These are phyloP conservation scores for Phrynocephalus vlangalii DNA, from an alignment of 2,797 vertebrate species.

Conservation along the genomic window DNA sequence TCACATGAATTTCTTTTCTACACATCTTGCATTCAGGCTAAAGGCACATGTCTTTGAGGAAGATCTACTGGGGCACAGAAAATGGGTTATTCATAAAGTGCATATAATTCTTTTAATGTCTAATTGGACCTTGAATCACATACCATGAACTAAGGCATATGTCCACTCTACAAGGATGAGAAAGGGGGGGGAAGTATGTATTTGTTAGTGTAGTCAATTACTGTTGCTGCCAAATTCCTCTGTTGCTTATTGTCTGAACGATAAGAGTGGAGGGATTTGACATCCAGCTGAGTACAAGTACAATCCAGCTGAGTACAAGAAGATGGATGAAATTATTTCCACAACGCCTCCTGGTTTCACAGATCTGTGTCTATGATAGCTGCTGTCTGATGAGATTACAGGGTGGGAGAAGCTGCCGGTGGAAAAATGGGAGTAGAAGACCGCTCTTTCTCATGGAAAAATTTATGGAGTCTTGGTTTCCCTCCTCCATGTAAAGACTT, in stretches of 20 bases:
- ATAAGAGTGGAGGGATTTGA: not conserved
- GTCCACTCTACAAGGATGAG: too few species aligned
- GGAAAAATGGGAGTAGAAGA: not conserved
- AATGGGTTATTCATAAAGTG: too few species aligned
- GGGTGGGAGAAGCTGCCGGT: not conserved
- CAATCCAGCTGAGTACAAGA: not conserved
- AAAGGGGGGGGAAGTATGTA: not conserved
- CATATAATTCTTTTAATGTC: too few species aligned
- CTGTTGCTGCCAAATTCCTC: not conserved
- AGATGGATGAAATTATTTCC: not conserved
- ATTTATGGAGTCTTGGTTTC: not conserved
- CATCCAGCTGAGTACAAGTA: not conserved
- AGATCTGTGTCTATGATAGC: not conserved
- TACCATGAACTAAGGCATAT: not conserved
- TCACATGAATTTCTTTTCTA: too few species aligned
- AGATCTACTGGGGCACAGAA: too few species aligned
- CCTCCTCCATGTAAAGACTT: not conserved
- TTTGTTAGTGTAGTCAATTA: not conserved
- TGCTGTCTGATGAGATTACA: not conserved
- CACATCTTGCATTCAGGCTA: too few species aligned
- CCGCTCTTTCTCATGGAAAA: too few species aligned
- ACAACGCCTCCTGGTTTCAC: not conserved
- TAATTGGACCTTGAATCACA: not conserved
- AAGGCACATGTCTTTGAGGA: too few species aligned
- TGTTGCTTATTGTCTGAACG: not conserved